phyloP scores from a whole-genome alignment of 2,113 vertebrate species.

The Tychaedon coryphoeus region DNA sequence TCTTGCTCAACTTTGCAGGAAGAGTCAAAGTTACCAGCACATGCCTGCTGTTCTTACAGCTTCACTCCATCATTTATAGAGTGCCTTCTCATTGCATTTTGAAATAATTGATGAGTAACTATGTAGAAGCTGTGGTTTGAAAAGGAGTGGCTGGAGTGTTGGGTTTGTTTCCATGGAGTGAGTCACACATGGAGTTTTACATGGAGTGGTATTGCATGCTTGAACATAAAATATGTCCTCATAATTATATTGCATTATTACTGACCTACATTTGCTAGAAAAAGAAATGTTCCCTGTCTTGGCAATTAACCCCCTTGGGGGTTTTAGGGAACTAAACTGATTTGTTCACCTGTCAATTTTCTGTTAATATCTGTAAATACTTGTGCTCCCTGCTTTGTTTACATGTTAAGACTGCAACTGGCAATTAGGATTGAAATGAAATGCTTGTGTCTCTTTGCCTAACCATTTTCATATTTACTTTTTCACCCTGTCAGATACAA shows the following conservation, averaged over 20 bases:
- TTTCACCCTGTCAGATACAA: conserved; percentile 24
- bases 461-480: neutral
- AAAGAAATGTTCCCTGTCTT: neutral
- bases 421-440: neutral
- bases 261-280: neutral
- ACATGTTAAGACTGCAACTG: neutral
- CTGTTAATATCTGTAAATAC: neutral
- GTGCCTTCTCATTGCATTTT: neutral
- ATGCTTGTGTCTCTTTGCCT: neutral
- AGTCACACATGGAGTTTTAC: neutral
- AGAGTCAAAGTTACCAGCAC: neutral
- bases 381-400: neutral
- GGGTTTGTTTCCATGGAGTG: neutral
- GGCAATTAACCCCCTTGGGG: neutral
- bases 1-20: neutral
- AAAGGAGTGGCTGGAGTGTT: neutral
- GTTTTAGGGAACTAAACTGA: neutral
- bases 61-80: neutral
- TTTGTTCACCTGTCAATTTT: neutral
- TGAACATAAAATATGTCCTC: neutral
- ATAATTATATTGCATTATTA: neutral
- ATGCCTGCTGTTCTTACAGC: neutral
- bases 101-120: neutral
- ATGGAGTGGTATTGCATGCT: neutral
- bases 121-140: neutral